Conservation (phyloP, 2,888 invertebrate species). For the Nymphalis c-album region DNA sequence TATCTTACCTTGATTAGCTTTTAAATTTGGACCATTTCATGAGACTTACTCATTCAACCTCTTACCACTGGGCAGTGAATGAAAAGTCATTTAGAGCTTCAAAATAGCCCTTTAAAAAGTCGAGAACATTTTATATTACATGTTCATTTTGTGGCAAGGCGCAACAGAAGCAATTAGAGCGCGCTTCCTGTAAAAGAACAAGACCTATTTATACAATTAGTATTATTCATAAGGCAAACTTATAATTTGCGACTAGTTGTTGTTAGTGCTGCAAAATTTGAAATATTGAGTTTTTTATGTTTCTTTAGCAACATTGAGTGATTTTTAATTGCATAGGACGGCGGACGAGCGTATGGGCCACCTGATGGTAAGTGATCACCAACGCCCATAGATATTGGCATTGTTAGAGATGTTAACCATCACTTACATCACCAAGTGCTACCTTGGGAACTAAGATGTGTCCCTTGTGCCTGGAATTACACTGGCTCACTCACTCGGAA, state of each 20-base stretch:
- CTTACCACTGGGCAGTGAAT: slow-evolving; percentile 71
- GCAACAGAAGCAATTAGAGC: slow-evolving; percentile 36
- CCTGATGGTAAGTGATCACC: too few relatives aligned
- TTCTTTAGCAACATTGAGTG: too few relatives aligned
- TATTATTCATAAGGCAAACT: slow-evolving; percentile 1
- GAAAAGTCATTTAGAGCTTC: slow-evolving; percentile 68
- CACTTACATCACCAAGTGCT: too few relatives aligned
- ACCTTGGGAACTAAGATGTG: too few relatives aligned
- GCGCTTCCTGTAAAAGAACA: slow-evolving; percentile 11
- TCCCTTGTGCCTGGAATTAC: too few relatives aligned
- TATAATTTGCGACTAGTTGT: neutral
- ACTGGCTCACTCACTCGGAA: too few relatives aligned
- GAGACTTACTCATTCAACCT: slow-evolving; percentile 72
- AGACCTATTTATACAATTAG: slow-evolving; percentile 13
- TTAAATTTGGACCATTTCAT: slow-evolving; percentile 50
- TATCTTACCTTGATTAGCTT: slow-evolving; percentile 16
- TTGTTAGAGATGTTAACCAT: too few relatives aligned
- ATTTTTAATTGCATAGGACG: too few relatives aligned
- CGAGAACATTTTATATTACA: slow-evolving; percentile 46
- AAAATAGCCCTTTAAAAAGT: slow-evolving; percentile 66
- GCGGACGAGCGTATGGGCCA: too few relatives aligned
- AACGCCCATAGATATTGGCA: too few relatives aligned
- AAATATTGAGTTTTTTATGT: too few relatives aligned
- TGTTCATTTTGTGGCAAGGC: slow-evolving; percentile 40
- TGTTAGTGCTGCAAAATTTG: neutral